phyloP scores from a whole-genome alignment of 2,797 vertebrate genomes.

The Anisognathus igniventris region DNA sequence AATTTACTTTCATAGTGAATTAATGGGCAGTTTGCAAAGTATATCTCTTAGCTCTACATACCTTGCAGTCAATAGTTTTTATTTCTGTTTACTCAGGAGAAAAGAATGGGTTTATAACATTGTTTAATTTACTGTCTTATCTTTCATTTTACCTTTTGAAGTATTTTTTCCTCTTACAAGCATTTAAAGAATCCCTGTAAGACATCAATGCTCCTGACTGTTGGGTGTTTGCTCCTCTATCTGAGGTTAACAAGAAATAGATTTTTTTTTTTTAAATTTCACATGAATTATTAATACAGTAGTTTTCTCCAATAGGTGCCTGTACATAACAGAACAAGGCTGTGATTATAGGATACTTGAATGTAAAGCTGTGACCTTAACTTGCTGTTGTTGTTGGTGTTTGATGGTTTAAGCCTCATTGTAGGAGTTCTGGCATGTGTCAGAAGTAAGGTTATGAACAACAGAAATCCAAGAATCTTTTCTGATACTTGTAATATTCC shows the following conservation, averaged over 20 bases:
- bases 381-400: background rate
- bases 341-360: background rate
- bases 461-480: background rate
- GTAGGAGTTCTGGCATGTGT: background rate
- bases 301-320: background rate
- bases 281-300: background rate
- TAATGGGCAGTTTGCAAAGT: background rate
- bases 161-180: background rate
- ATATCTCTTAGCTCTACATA: background rate
- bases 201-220: fast-evolving
- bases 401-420: background rate
- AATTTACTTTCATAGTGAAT: background rate
- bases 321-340: background rate
- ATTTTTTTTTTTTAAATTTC: background rate
- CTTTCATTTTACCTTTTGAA: background rate
- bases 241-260: background rate
- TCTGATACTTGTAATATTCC: background rate
- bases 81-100: background rate
- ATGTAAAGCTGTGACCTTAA: background rate
- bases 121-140: background rate
- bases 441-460: background rate
- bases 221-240: background rate
- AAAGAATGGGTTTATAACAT: background rate
- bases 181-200: background rate
- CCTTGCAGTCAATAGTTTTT: background rate